A percentile compares a stretch with the other conserved stretches of the same genome.
Conservation (phyloP, 1,140 invertebrate species). For the Chironomus tepperi region DNA sequence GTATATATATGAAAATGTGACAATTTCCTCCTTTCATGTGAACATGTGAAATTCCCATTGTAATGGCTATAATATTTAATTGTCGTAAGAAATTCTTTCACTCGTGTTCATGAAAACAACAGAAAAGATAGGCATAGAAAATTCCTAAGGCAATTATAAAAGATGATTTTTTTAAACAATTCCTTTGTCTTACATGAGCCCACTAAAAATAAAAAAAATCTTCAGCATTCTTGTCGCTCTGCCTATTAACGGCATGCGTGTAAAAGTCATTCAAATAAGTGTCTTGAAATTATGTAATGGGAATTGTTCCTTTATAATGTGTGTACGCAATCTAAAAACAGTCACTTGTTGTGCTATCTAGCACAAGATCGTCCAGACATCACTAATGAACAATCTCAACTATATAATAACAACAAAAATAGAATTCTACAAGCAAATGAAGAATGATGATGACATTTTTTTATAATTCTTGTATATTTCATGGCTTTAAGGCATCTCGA, state of each 20-base stretch:
- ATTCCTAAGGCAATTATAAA: neutral
- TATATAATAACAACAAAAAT: too few relatives aligned
- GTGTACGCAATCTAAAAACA: too few relatives aligned
- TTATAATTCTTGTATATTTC: neutral
- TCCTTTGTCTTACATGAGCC: neutral
- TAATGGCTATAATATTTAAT: neutral
- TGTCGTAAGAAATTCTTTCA: neutral
- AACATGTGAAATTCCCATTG: neutral
- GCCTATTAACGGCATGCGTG: neutral
- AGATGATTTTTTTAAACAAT: neutral
- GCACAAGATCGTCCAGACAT: too few relatives aligned
- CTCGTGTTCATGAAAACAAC: too few relatives aligned
- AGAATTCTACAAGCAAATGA: neutral
- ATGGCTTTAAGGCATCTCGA: neutral
- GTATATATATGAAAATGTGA: neutral
- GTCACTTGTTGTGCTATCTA: too few relatives aligned
- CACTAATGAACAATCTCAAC: too few relatives aligned
- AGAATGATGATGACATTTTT: slow-evolving; percentile 4
- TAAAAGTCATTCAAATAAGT: neutral
- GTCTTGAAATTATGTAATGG: neutral
- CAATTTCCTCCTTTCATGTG: neutral
- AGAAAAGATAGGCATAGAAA: neutral
- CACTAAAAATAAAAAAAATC: too few relatives aligned
- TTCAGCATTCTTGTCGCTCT: too few relatives aligned
- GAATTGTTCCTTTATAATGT: too few relatives aligned